Evolutionary conservation across 2,113 vertebrate genomes (phyloP).

Genomic region (Sylvietta virens): DNA sequence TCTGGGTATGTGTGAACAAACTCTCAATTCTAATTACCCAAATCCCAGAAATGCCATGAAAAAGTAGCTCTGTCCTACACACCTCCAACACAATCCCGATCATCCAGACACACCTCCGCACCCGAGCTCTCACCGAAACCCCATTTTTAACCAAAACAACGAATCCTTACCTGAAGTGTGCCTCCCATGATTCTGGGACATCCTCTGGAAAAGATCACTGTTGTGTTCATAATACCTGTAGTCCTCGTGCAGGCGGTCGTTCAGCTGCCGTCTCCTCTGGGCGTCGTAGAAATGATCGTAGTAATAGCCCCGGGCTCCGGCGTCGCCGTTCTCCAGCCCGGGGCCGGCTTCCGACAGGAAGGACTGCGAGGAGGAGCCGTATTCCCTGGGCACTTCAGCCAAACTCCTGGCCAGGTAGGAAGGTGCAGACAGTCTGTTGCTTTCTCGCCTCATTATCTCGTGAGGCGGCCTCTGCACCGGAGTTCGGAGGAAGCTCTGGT

Average conservation of each 20-base stretch:
- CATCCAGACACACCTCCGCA: not conserved
- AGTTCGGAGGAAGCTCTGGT: slow-evolving; percentile 87
- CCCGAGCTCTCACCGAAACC: fast-evolving
- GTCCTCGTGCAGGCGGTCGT: slow-evolving; percentile 85
- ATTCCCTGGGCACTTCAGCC: slow-evolving; percentile 87
- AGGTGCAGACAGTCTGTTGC: slow-evolving; percentile 90
- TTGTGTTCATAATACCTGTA: slow-evolving; percentile 90
- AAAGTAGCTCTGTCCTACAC: not conserved
- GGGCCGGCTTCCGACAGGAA: slow-evolving; percentile 82
- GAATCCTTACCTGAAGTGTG: slow-evolving; percentile 79
- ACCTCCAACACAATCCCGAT: fast-evolving
- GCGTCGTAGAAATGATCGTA: slow-evolving; percentile 85
- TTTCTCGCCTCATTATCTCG: slow-evolving; percentile 87
- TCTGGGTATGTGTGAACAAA: not conserved
- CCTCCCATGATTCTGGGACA: slow-evolving; percentile 83
- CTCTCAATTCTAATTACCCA: no score
- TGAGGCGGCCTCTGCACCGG: slow-evolving; percentile 82
- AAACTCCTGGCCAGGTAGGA: slow-evolving; percentile 85
- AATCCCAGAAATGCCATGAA: fast-evolving
- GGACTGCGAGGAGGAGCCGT: slow-evolving; percentile 84
- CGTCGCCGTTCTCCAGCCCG: slow-evolving; percentile 87
- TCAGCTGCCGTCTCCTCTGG: slow-evolving; percentile 76
- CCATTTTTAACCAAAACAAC: fast-evolving
- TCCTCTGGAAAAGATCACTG: slow-evolving; percentile 87
- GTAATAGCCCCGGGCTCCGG: slow-evolving; percentile 78